phyloP scores from a whole-genome alignment of 2,113 vertebrate species.

The Equus quagga region DNA sequence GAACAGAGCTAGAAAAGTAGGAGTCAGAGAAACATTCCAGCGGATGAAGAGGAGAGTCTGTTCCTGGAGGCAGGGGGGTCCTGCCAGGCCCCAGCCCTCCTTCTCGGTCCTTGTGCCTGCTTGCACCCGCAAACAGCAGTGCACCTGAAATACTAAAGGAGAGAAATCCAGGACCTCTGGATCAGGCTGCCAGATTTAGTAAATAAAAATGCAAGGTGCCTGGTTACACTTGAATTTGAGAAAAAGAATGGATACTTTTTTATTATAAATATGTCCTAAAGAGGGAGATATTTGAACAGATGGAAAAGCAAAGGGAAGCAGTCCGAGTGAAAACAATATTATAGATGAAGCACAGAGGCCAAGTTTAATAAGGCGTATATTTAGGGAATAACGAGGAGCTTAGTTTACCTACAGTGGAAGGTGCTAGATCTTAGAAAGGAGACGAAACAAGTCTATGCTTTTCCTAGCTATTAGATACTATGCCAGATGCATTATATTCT shows the following conservation, averaged over 20 bases:
- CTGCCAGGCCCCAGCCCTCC: no score
- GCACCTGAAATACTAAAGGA: neutral
- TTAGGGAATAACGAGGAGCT: neutral
- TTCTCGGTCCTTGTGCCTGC: no score
- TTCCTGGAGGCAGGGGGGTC: neutral
- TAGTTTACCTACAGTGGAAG: neutral
- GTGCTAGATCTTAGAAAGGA: neutral
- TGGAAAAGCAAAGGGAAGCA: neutral
- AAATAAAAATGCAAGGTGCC: neutral
- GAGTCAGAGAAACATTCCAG: rapidly evolving
- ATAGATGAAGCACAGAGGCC: neutral
- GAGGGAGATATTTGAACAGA: neutral
- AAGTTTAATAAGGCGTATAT: rapidly evolving
- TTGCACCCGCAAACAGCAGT: neutral
- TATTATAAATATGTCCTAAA: no score
- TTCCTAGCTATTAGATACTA: neutral
- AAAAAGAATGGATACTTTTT: no score
- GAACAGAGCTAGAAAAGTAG: no score
- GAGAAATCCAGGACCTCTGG: neutral
- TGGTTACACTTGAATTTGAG: neutral
- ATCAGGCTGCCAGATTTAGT: neutral
- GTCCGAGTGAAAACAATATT: neutral
- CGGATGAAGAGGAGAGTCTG: rapidly evolving
- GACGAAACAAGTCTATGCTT: no score
- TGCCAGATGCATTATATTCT: neutral